These are phyloP conservation scores for Callinectes sapidus DNA, from an alignment of 2,888 invertebrate species.

Conservation along the genomic window DNA sequence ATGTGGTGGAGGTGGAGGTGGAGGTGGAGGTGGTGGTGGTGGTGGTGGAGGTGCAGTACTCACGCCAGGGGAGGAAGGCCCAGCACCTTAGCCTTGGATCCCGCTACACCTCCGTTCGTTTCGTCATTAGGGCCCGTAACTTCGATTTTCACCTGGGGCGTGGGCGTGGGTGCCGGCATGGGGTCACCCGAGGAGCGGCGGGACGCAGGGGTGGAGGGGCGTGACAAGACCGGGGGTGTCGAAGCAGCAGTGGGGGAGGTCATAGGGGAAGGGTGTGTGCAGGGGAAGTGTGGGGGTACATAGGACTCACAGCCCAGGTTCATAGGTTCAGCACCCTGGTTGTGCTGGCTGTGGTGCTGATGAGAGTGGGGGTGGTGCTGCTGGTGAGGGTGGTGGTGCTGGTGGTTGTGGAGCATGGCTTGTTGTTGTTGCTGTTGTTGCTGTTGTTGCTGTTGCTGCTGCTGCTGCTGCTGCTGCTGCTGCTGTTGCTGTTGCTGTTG, in stretches of 20 bases:
- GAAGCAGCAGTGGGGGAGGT: slow-evolving; percentile 51
- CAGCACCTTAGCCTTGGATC: slow-evolving; percentile 36
- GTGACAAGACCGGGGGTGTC: slow-evolving; percentile 34
- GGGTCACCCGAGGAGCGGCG: slow-evolving; percentile 44
- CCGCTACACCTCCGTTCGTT: slow-evolving; percentile 6
- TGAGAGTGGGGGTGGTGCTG: slow-evolving; percentile 12
- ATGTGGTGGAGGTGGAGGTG: not conserved
- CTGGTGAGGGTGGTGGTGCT: not conserved
- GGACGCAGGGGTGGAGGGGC: slow-evolving; percentile 43
- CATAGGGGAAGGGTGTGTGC: slow-evolving; percentile 53
- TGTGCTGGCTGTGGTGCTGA: slow-evolving; percentile 39
- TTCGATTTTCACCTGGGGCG: slow-evolving; percentile 66
- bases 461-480: slow-evolving; percentile 23
- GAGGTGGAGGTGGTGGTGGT: no score
- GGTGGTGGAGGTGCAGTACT: slow-evolving; percentile 46
- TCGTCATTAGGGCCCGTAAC: slow-evolving; percentile 59
- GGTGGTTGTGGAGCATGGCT: not conserved
- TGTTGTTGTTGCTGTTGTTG: slow-evolving; percentile 28
- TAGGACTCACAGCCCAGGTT: slow-evolving; percentile 8
- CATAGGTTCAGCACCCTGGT: slow-evolving; percentile 8
- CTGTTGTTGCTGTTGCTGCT: slow-evolving; percentile 46
- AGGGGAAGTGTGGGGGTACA: slow-evolving; percentile 23
- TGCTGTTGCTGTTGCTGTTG: slow-evolving; percentile 45
- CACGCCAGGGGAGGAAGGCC: slow-evolving; percentile 63
- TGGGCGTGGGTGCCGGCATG: slow-evolving; percentile 38